These are phyloP conservation scores for Drosophila incognita DNA, from an alignment of 2,888 invertebrate species.

Conservation along the genomic window DNA sequence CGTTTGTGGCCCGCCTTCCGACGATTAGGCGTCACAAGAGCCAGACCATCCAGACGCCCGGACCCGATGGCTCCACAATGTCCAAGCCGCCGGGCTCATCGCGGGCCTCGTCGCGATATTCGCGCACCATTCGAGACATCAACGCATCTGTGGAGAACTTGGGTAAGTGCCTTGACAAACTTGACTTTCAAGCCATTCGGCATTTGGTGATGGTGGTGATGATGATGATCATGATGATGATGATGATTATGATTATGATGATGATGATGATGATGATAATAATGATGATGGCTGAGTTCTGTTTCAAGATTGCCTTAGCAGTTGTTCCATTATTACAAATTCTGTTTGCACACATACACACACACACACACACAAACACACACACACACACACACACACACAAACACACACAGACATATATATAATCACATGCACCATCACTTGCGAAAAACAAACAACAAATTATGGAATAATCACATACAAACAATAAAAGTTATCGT, in stretches of 20 bases:
- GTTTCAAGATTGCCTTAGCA: conserved; percentile 46
- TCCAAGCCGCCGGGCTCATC: conserved; percentile 80
- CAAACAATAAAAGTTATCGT: conserved; percentile 46
- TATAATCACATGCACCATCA: conserved; percentile 10
- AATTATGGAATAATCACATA: conserved; percentile 13
- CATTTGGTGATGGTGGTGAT: conserved; percentile 26
- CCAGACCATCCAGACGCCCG: conserved; percentile 91
- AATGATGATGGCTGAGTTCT: conserved; percentile 21
- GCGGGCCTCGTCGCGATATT: conserved; percentile 85
- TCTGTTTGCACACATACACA: conserved; percentile 67
- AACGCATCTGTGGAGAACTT: conserved; percentile 91
- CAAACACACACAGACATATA: conserved; percentile 19
- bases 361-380: conserved; percentile 10
- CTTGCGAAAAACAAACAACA: conserved; percentile 12
- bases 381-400: conserved; percentile 41
- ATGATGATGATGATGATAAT: conserved; percentile 13
- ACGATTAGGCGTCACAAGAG: conserved; percentile 93
- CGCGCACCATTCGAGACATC: conserved; percentile 89
- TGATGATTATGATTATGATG: not conserved
- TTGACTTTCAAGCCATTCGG: conserved; percentile 13
- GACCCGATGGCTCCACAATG: conserved; percentile 61
- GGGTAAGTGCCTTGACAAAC: conserved; percentile 85
- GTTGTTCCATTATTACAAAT: conserved; percentile 62
- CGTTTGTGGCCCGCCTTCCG: conserved; percentile 95
- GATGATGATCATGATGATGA: conserved; percentile 2